Conservation (phyloP, 2,888 invertebrate species). For the Conus canariensis region DNA sequence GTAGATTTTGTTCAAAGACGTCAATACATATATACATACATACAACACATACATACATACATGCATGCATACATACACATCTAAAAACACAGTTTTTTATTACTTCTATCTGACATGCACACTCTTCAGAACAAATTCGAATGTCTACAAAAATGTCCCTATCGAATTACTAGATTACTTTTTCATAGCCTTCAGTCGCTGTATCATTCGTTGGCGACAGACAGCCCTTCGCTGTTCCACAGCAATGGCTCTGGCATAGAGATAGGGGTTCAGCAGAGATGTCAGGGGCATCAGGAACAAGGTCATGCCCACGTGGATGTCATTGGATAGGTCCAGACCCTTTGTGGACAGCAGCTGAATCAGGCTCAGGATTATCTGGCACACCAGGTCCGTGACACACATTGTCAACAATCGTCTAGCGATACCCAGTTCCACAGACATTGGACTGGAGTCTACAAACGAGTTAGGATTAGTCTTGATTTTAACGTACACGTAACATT, state of each 20-base stretch:
- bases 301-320: not conserved
- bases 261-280: not conserved
- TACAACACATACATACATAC: no score
- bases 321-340: not conserved
- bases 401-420: not conserved
- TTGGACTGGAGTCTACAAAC: not conserved
- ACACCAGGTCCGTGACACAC: conserved; percentile 1
- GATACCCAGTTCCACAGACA: not conserved
- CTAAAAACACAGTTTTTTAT: no score
- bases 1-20: no score
- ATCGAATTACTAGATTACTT: no score
- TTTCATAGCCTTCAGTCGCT: not conserved
- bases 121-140: no score
- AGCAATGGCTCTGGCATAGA: not conserved
- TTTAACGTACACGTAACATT: not conserved
- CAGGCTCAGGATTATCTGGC: not conserved
- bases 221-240: not conserved
- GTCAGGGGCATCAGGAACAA: not conserved
- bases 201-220: not conserved
- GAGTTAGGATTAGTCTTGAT: not conserved
- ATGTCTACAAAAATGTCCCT: no score
- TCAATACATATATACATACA: no score
- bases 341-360: not conserved
- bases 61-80: no score
- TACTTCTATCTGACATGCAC: no score